Conservation (phyloP, 2,797 vertebrate genomes). For the Numenius phaeopus region DNA sequence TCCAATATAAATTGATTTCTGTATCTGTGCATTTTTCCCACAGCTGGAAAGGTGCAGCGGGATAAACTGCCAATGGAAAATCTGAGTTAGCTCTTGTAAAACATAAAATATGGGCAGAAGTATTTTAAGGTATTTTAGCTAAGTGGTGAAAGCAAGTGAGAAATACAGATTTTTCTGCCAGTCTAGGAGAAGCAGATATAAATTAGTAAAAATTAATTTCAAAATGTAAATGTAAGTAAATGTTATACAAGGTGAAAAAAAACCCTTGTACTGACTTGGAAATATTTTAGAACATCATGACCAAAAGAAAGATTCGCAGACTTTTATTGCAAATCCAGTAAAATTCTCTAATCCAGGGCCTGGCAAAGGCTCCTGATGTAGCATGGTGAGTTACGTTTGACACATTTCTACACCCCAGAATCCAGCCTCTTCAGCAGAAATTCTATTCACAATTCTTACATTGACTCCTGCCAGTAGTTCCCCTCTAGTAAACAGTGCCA, state of each 20-base stretch:
- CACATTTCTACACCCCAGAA: background rate
- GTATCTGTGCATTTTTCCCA: background rate
- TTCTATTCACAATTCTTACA: background rate
- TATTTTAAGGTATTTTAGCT: background rate
- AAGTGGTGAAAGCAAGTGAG: background rate
- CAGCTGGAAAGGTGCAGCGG: slow-evolving; percentile 46
- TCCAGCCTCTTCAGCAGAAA: background rate
- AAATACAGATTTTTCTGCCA: background rate
- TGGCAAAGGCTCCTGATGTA: background rate
- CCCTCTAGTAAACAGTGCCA: background rate
- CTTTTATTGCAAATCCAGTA: background rate
- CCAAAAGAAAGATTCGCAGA: background rate
- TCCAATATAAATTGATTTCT: slow-evolving; percentile 69
- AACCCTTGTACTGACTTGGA: background rate
- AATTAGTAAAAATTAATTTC: background rate
- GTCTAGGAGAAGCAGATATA: background rate
- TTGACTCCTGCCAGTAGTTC: background rate
- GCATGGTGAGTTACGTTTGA: background rate
- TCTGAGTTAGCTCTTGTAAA: slow-evolving; percentile 13
- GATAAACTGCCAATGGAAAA: slow-evolving; percentile 71
- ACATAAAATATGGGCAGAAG: background rate
- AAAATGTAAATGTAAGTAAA: background rate
- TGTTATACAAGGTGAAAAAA: background rate
- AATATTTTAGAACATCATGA: background rate
- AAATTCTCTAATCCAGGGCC: background rate